phyloP scores from a whole-genome alignment of 2,888 invertebrate genomes.

The Folsomia manolachei region DNA sequence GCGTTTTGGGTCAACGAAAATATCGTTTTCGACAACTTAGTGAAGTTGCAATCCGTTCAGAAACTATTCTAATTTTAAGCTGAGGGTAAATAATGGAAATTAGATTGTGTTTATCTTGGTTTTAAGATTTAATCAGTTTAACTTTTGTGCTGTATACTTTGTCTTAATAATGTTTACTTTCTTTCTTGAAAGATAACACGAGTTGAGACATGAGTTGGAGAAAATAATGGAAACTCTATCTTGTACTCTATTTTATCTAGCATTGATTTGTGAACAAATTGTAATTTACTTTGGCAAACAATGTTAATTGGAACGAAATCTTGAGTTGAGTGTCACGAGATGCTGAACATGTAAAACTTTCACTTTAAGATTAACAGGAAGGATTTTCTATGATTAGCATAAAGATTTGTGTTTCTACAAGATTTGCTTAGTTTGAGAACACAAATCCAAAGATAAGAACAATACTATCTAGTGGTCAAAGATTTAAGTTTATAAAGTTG shows the following conservation, averaged over 20 bases:
- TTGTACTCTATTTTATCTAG: background rate
- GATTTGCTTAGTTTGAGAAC: background rate
- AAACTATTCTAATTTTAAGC: background rate
- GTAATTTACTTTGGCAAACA: conserved; percentile 1
- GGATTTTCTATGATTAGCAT: background rate
- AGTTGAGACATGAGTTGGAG: too few species aligned
- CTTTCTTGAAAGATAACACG: background rate
- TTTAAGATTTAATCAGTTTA: background rate
- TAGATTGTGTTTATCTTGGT: background rate
- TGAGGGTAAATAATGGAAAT: background rate
- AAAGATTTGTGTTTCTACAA: background rate
- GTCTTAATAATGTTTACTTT: background rate
- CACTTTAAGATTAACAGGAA: background rate
- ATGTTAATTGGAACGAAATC: conserved; percentile 6
- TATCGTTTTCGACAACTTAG: too few species aligned
- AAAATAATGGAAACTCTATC: too few species aligned
- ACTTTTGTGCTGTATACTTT: background rate
- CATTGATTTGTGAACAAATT: background rate
- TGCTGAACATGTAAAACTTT: background rate
- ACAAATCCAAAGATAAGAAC: background rate
- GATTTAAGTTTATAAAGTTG: too few species aligned
- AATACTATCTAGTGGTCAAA: too few species aligned
- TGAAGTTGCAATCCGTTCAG: background rate
- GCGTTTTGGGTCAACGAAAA: too few species aligned
- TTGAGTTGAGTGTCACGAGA: background rate